Base-by-base conservation (phyloP, 2,113 vertebrate species). In the Rhinopithecus roxellana region DNA sequence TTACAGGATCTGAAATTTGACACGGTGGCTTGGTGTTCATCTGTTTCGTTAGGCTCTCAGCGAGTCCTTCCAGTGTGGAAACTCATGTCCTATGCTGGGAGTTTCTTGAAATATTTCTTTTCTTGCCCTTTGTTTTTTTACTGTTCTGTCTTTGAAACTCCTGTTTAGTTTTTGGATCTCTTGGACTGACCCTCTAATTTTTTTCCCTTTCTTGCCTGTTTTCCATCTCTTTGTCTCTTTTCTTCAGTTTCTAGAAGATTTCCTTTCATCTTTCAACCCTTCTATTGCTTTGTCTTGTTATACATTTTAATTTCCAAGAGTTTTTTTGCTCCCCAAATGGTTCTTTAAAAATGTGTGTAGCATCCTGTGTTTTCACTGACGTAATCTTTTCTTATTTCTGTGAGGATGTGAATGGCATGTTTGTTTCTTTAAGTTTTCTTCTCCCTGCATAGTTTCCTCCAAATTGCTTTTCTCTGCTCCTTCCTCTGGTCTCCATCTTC, bases 201-300 rank as follows among this genome's bases (percentile, higher is more conserved):
- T 25, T 27, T 30, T 4, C 35, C 2, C 35, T 40, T 45, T 13
- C 0, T 83, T 55, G 8, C 27, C 35, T 27, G 10, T 48, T 67
- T 86, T 77, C 61, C 18, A 22, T 82, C 59, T 90, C 35, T 79
- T 95, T 92, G 85, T 85, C n/a, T 67, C 79, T 96, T 78, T 43
- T 45, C 67, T 91, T 80, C 64, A 13, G 8, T 87, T 87, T 79
- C 52, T 90, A 84, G 86, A 48, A 69, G 52, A 57, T 83, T 83
- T 79, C 18, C 57, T 55, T 82, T 89, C 40, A 55, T 69, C 79
- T 94, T 92, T 10, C 78, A 97, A 9, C 6, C 27, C 16, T 74
- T 81, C 64, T 95, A 9, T 78, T 61, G 50, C 45, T 38, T 35
- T 79, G 61, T 55, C 45, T 59, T 55, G 30, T 5, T 30, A 27